Percentiles rank a stretch among this genome's conserved stretches.
Conservation (phyloP, 2,888 invertebrate species). For the Sturmia bella region DNA sequence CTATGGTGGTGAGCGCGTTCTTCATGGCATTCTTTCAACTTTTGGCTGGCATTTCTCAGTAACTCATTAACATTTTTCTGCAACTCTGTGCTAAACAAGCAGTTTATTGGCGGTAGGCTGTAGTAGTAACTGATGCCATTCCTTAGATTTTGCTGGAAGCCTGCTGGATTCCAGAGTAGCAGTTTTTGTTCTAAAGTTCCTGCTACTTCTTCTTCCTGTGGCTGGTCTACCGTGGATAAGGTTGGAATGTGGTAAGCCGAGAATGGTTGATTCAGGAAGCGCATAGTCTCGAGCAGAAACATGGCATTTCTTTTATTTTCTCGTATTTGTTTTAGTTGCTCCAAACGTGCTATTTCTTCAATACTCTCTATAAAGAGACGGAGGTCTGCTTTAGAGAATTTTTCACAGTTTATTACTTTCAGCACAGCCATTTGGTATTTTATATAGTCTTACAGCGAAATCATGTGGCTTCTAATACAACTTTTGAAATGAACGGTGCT, state of each 20-base stretch:
- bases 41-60: background rate
- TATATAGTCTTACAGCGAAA: too few species aligned
- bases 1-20: background rate
- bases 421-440: slow-evolving; percentile 25
- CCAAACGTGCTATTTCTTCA: slow-evolving; percentile 33
- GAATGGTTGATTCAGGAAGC: slow-evolving; percentile 38
- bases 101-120: too few species aligned
- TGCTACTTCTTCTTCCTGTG: slow-evolving; percentile 43
- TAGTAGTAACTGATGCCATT: too few species aligned
- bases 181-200: slow-evolving; percentile 45
- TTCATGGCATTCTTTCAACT: too few species aligned
- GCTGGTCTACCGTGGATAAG: slow-evolving; percentile 22
- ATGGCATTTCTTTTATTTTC: slow-evolving; percentile 18
- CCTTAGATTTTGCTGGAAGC: background rate
- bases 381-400: slow-evolving; percentile 42
- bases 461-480: too few species aligned
- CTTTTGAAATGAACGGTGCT: too few species aligned
- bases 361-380: slow-evolving; percentile 54
- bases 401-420: slow-evolving; percentile 23
- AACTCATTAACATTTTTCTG: background rate
- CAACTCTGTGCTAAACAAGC: too few species aligned
- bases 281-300: slow-evolving; percentile 44
- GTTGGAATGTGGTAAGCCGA: slow-evolving; percentile 23
- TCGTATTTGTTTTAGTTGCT: background rate
- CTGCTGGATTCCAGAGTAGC: background rate